Conservation (phyloP, 2,797 vertebrate species). For the Chiroxiphia lanceolata region DNA sequence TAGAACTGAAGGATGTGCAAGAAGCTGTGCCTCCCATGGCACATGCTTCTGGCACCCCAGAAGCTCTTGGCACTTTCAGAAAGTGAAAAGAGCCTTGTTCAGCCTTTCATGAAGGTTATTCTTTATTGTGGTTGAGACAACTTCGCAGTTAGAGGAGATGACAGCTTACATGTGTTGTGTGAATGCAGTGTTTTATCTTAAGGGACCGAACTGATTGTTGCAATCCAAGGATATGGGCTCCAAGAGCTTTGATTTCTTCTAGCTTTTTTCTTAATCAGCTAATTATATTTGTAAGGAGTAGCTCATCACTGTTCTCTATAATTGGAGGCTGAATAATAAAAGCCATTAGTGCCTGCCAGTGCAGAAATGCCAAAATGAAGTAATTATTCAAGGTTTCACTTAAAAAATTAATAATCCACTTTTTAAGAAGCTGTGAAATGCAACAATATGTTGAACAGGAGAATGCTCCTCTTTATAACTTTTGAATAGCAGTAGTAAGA, state of each 20-base stretch:
- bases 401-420: background rate
- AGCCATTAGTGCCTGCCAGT: background rate
- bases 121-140: constrained; percentile 35
- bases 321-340: constrained; percentile 9
- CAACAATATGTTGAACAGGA: background rate
- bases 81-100: constrained; percentile 16
- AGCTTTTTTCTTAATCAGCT: constrained; percentile 22
- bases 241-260: constrained; percentile 24
- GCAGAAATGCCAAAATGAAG: constrained; percentile 16
- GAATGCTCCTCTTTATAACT: background rate
- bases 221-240: background rate
- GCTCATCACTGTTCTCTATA: constrained; percentile 22
- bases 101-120: constrained; percentile 20
- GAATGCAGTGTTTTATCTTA: constrained; percentile 27
- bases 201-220: background rate
- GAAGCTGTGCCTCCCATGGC: background rate
- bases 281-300: constrained; percentile 31
- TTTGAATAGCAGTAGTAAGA: background rate
- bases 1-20: background rate
- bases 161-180: constrained; percentile 18
- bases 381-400: constrained; percentile 1
- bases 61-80: constrained; percentile 22
- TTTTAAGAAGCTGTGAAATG: background rate
- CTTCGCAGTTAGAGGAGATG: constrained; percentile 30
- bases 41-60: constrained; percentile 3